Conservation (phyloP, 2,113 vertebrate genomes). For the Seriola rivoliana region DNA sequence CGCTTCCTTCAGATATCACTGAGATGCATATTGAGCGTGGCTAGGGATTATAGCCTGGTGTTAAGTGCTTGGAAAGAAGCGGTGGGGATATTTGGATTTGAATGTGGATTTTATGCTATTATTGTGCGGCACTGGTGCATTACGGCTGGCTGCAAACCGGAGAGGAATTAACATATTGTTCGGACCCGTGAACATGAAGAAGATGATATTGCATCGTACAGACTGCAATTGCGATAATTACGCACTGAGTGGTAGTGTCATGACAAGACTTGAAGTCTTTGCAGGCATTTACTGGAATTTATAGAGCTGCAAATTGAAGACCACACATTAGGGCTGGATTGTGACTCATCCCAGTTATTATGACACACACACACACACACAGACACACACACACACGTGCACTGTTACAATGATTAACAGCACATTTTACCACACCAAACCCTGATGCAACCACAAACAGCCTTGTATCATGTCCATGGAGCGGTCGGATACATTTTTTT, state of each 20-base stretch:
- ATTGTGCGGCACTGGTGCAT: background rate
- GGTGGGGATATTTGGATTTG: slow-evolving; percentile 8
- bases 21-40: slow-evolving; percentile 29
- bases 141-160: background rate
- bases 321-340: slow-evolving; percentile 45
- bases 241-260: background rate
- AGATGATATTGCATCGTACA: background rate
- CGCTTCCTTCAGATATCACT: slow-evolving; percentile 44
- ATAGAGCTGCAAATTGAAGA: slow-evolving; percentile 51
- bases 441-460: slow-evolving; percentile 19
- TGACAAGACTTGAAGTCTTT: slow-evolving; percentile 19
- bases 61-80: slow-evolving; percentile 40
- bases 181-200: background rate
- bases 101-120: background rate
- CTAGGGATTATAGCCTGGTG: slow-evolving; percentile 42
- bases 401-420: slow-evolving; percentile 13
- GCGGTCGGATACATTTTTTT: background rate
- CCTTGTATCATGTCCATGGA: background rate
- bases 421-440: slow-evolving; percentile 8
- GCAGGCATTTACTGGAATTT: slow-evolving; percentile 51
- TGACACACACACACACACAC: background rate
- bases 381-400: background rate
- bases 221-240: background rate
- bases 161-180: background rate
- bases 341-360: slow-evolving; percentile 31